These are phyloP conservation scores for Polyergus mexicanus DNA, from an alignment of 1,140 invertebrate species.

Conservation along the genomic window DNA sequence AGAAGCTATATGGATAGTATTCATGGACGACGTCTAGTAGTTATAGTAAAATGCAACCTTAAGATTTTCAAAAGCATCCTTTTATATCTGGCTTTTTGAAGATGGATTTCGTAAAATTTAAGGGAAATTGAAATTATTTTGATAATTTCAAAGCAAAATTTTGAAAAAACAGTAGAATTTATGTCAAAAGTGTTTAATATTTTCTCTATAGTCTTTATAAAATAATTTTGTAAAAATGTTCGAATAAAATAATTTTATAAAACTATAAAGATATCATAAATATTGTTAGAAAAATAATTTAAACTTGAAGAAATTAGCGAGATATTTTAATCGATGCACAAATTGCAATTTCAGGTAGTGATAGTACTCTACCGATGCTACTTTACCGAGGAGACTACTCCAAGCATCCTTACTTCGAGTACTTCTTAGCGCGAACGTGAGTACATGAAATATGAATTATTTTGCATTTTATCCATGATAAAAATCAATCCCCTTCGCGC, in stretches of 20 bases:
- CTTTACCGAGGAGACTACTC: constrained; percentile 43
- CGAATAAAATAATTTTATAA: background rate
- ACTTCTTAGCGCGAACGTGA: constrained; percentile 60
- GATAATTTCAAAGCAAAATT: background rate
- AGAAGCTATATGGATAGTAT: background rate
- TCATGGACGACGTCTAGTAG: background rate
- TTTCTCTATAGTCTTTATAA: background rate
- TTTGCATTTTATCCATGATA: background rate
- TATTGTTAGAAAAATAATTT: constrained; percentile 8
- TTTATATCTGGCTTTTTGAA: background rate
- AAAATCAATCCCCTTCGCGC: background rate
- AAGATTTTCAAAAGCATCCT: background rate
- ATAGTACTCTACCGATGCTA: constrained; percentile 55
- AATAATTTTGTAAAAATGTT: background rate
- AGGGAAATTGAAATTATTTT: background rate
- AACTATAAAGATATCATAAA: background rate
- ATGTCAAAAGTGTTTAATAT: background rate
- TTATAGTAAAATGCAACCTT: background rate
- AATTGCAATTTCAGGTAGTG: constrained; percentile 64
- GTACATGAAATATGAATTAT: constrained; percentile 42
- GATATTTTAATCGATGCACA: constrained; percentile 6
- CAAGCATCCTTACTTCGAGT: constrained; percentile 36
- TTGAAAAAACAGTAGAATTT: background rate
- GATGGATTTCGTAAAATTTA: no score
- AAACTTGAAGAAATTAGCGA: background rate